A percentile compares a stretch with the other conserved stretches of the same genome.
Evolutionary conservation across 1,140 invertebrate genomes (phyloP).

Genomic region (Macrobrachium nipponense): DNA sequence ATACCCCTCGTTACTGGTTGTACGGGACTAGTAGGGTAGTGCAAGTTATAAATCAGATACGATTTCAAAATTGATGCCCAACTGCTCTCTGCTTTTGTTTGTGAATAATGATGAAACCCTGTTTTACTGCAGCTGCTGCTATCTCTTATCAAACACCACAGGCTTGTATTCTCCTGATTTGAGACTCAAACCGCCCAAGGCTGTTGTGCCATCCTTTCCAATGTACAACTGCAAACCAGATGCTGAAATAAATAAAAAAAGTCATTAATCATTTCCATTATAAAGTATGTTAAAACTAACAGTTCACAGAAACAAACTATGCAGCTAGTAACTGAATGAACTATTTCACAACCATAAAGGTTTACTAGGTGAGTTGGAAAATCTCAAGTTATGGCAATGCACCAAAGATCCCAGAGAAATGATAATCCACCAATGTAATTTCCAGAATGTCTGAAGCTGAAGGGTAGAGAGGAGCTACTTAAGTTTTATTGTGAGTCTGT

Average conservation of each 20-base stretch:
- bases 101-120: not conserved
- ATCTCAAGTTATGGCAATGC: too few relatives aligned
- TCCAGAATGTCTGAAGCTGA: too few relatives aligned
- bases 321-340: too few relatives aligned
- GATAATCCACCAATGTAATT: too few relatives aligned
- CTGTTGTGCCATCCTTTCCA: constrained; percentile 42
- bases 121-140: constrained; percentile 43
- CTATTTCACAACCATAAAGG: too few relatives aligned
- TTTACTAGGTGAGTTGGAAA: too few relatives aligned
- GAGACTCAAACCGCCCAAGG: constrained; percentile 40
- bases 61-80: constrained; percentile 43
- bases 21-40: constrained; percentile 22
- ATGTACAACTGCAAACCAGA: constrained; percentile 51
- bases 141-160: constrained; percentile 57
- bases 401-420: too few relatives aligned
- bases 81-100: not conserved
- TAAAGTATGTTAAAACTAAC: not conserved
- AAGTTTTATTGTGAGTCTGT: too few relatives aligned
- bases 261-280: not conserved
- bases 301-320: not conserved
- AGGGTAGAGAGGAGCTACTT: too few relatives aligned
- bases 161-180: constrained; percentile 44
- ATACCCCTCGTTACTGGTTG: constrained; percentile 5
- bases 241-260: constrained; percentile 12
- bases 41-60: not conserved